Evolutionary conservation across 2,797 vertebrate genomes (phyloP), one percentile per base, ranked within the genome.

Genomic region (Catharus ustulatus): DNA sequence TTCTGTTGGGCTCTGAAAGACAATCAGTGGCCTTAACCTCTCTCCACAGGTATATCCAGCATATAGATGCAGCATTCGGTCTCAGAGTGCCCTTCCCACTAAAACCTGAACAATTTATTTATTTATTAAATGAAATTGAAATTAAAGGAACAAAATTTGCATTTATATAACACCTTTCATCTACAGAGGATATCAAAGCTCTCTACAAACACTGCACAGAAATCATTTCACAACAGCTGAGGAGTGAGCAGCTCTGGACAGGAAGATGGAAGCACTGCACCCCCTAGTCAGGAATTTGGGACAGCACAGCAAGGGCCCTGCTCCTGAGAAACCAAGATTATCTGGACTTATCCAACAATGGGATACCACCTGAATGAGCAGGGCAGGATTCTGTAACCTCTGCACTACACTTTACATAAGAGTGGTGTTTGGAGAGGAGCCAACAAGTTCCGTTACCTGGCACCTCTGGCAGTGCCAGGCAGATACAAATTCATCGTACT

Each of bases 91-190:
- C 93, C 63, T 91, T 86, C 94, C 92, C 67, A 30, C 90, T 49
- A 84, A 91, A 94, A 85, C 42, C 49, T 46, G 68, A 73, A 5
- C 45, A 0, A 49, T 69, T 96, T 96, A 79, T 96, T 92, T 96
- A 94, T 97, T 95, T 96, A 96, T 94, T 96, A 81, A 95, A 81
- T 9, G 68, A 49, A 93, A 93, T 61, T 38, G 79, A 91, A 93
- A 84, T 82, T 52, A 93, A 90, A 87, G 71, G 84, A 90, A 75
- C 15, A 21, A 80, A 87, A 95, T 95, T 93, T 94, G 92, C 94
- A 95, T 94, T 94, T 95, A 95, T 96, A 95, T 95, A 95, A 94
- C 93, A 85, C 84, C 77, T 97, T 93, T 93, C 95, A 95, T 95
- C 94, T 94, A 32, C 42, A 43, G 63, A 94, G 42, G 67, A 77